Conservation (phyloP, 1,140 invertebrate species). For the Drosophila littoralis region DNA sequence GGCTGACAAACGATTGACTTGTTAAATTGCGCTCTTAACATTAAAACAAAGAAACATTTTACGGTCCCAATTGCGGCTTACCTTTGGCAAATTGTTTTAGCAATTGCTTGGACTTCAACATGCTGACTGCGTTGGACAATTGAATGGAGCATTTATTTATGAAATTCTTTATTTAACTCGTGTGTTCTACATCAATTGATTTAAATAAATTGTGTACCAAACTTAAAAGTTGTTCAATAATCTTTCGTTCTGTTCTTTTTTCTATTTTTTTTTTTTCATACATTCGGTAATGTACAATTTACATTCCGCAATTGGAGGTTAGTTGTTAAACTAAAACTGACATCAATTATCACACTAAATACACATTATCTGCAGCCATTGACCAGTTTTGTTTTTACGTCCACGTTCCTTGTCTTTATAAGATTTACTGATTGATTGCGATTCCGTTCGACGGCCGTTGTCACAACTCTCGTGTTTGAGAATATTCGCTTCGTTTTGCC, state of each 20-base stretch:
- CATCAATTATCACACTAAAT: slow-evolving; percentile 23
- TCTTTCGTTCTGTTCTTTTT: background rate
- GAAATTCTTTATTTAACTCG: slow-evolving; percentile 19
- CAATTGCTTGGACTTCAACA: slow-evolving; percentile 76
- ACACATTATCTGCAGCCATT: slow-evolving; percentile 30
- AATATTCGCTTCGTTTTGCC: slow-evolving; percentile 48
- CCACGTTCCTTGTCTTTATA: slow-evolving; percentile 44
- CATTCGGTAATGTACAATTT: slow-evolving; percentile 6
- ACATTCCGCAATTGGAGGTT: background rate
- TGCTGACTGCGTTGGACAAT: slow-evolving; percentile 37
- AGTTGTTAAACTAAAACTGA: slow-evolving; percentile 11
- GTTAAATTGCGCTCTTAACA: background rate
- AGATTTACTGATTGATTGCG: slow-evolving; percentile 72
- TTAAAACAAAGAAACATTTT: too few relatives aligned
- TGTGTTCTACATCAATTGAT: background rate
- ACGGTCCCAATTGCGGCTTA: slow-evolving; percentile 33
- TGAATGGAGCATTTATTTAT: slow-evolving; percentile 44
- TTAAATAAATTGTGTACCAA: too few relatives aligned
- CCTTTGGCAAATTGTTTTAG: slow-evolving; percentile 71
- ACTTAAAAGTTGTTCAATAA: background rate
- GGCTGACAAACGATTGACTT: background rate
- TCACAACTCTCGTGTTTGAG: slow-evolving; percentile 42
- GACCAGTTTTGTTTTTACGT: slow-evolving; percentile 36
- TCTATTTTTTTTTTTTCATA: background rate
- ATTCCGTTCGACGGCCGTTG: slow-evolving; percentile 34